phyloP scores from a whole-genome alignment of 1,140 invertebrate species.

The Apocrypta bakeri region DNA sequence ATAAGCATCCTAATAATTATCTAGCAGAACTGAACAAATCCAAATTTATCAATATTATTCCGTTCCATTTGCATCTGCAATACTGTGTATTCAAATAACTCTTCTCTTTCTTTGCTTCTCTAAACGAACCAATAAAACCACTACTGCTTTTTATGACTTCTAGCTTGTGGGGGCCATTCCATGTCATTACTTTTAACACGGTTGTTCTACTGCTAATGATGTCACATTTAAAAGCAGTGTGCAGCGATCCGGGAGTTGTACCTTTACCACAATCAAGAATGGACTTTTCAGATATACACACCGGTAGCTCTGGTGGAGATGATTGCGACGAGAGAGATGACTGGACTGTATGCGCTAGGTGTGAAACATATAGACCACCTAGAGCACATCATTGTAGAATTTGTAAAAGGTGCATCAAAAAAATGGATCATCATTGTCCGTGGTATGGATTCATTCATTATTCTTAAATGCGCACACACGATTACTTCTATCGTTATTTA shows the following conservation, averaged over 20 bases:
- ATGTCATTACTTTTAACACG: conserved; percentile 88
- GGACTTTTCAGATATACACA: conserved; percentile 91
- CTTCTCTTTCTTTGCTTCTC: conserved; percentile 1
- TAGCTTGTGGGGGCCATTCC: conserved; percentile 91
- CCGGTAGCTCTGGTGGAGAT: conserved; percentile 72
- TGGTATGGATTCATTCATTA: conserved; percentile 74
- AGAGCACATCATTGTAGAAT: conserved; percentile 92
- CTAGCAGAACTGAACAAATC: conserved; percentile 26
- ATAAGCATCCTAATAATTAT: no score
- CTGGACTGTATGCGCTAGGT: conserved; percentile 90
- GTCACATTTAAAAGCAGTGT: conserved; percentile 88
- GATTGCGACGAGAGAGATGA: conserved; percentile 79
- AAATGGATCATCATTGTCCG: conserved; percentile 95
- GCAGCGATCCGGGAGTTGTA: conserved; percentile 92
- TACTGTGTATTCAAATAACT: neutral
- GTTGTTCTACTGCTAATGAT: conserved; percentile 85
- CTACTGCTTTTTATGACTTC: conserved; percentile 62
- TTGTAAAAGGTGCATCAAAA: conserved; percentile 88
- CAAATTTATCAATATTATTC: no score
- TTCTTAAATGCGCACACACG: no score
- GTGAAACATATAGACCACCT: conserved; percentile 89
- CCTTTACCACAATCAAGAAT: conserved; percentile 86
- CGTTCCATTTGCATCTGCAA: neutral
- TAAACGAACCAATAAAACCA: neutral
- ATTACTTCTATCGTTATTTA: no score